Percentiles rank a stretch among this genome's conserved stretches.
Evolutionary conservation across 2,888 invertebrate genomes (phyloP).

Genomic region (Eupithecia insigniata): DNA sequence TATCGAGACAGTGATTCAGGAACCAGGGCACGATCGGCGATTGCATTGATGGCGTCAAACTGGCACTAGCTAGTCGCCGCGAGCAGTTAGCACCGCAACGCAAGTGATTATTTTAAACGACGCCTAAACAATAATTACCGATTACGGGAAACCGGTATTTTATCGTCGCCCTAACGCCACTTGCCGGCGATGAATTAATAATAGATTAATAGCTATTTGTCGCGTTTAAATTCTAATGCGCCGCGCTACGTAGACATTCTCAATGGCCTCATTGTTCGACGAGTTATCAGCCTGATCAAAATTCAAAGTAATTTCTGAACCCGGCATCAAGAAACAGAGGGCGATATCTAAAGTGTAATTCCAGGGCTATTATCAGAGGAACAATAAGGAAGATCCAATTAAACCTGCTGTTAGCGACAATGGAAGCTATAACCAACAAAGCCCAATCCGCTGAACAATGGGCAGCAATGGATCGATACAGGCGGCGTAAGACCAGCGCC

Average conservation of each 20-base stretch:
- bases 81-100: constrained; percentile 58
- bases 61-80: constrained; percentile 49
- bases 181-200: constrained; percentile 52
- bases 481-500: constrained; percentile 47
- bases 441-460: constrained; percentile 70
- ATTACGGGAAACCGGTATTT: constrained; percentile 66
- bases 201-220: constrained; percentile 55
- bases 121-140: constrained; percentile 79
- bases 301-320: constrained; percentile 36
- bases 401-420: constrained; percentile 63
- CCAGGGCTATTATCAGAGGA: constrained; percentile 53
- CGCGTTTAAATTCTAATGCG: constrained; percentile 43
- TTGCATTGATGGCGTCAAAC: constrained; percentile 63
- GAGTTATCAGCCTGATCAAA: constrained; percentile 29
- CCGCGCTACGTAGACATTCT: constrained; percentile 12
- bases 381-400: constrained; percentile 67
- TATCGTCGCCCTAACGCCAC: constrained; percentile 59
- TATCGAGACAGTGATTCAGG: constrained; percentile 70
- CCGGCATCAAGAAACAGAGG: constrained; percentile 33
- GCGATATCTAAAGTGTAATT: constrained; percentile 49
- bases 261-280: constrained; percentile 27
- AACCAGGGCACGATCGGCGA: constrained; percentile 61
- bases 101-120: constrained; percentile 75
- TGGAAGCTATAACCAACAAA: constrained; percentile 63
- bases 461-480: constrained; percentile 67